phyloP scores from a whole-genome alignment of 2,888 invertebrate species.

The Spialia ferax region DNA sequence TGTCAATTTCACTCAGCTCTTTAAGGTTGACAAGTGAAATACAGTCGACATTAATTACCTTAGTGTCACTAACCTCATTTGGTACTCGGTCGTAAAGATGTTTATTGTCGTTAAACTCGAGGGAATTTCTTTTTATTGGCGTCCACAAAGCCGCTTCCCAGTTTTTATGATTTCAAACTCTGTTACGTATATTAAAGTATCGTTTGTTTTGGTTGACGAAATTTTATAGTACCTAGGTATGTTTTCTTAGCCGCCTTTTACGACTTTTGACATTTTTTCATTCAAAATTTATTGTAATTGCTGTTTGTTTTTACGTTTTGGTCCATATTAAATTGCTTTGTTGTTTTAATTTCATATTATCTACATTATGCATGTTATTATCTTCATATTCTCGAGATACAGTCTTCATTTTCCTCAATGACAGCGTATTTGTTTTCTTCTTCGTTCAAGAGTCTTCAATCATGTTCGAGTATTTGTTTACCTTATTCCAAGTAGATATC shows the following conservation, averaged over 20 bases:
- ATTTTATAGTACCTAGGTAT: constrained; percentile 18
- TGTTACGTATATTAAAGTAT: constrained; percentile 50
- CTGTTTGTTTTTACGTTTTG: constrained; percentile 14
- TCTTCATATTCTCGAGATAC: not conserved
- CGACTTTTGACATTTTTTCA: constrained; percentile 8
- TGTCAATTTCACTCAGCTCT: constrained; percentile 23
- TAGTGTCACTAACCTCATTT: constrained; percentile 56
- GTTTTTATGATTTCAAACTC: constrained; percentile 50
- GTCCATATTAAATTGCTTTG: not conserved
- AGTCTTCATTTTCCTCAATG: not conserved
- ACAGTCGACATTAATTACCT: constrained; percentile 38
- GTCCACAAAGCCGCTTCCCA: constrained; percentile 58
- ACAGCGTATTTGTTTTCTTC: not conserved
- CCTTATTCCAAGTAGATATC: not conserved
- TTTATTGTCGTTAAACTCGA: constrained; percentile 67
- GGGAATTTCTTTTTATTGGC: constrained; percentile 67
- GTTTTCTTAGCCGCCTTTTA: constrained; percentile 20
- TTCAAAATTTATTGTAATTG: constrained; percentile 15
- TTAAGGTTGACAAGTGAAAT: constrained; percentile 35
- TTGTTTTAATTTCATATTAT: not conserved
- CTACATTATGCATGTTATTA: not conserved
- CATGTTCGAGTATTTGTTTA: constrained; percentile 1
- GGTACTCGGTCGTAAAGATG: constrained; percentile 63
- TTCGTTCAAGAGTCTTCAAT: not conserved
- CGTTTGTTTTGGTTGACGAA: constrained; percentile 43